Evolutionary conservation across 2,797 vertebrate genomes (phyloP), one percentile per base, ranked within the genome.

Genomic region (Ptychobarbus kaznakovi): DNA sequence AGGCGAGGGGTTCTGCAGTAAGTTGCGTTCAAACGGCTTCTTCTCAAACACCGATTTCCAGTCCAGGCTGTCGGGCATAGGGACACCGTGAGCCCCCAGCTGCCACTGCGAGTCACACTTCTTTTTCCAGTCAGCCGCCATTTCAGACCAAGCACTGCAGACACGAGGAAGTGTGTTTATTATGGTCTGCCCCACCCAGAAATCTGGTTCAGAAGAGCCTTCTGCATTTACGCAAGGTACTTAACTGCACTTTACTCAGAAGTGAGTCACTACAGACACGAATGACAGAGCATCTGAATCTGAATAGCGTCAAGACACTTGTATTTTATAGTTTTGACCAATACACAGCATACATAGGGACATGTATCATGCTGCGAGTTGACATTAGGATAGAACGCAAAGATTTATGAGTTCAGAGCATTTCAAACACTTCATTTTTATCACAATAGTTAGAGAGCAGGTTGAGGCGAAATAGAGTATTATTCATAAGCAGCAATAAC

Each of bases 1-100:
- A 28, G 97, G 97, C 8, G 94, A 88, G 2, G 96, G 92, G 88
- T 95, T 96, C 87, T 84, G 93, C 88, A 97, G 91, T 3, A 97
- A 82, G 86, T 97, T 97, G 46, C 95, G 95, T 75, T 92, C 92
- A 16, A 97, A 91, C 1, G 96, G 96, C 44, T 92, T 93, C 49
- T 92, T 92, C 35, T 95, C 91, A 15, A 90, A 93, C 22, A 95
- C 90, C 2, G 90, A 74, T 90, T 90, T 93, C 96, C 96, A 97
- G 92, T 95, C 93, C 82, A 95, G 69, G 10, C 49, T 8, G 68
- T 93, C 90, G 0, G 94, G 94, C 87, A 92, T 86, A 6, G 90
- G 85, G 0, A 91, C 89, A 0, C 88, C 89, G 61, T 84, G 89
- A 18, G 51, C 40, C 32, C 11, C 46, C 35, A 96, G 90, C 10